Base-by-base conservation (phyloP, 2,888 invertebrate genomes). In the Drosophila kambysellisi region DNA sequence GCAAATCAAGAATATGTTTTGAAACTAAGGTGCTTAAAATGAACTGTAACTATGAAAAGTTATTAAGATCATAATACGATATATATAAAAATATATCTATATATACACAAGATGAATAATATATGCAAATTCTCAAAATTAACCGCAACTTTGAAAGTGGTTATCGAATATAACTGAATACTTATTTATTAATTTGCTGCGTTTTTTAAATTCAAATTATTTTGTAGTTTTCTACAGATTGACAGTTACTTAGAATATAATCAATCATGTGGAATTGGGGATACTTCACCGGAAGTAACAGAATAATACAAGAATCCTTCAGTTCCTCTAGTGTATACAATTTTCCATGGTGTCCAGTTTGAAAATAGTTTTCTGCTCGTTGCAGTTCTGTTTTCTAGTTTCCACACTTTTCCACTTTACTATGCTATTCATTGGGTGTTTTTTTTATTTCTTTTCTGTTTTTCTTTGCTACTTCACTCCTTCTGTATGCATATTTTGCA, bases 401-500 rank as follows among this genome's bases (percentile, higher is more conserved):
- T 51, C 35, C 65, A 66, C 11, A 11, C 30, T 1, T 30, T 62
- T 43, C 29, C 43, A 46, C 33, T 51, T 58, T 48, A 12, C 37
- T 1, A 35, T 29, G 54, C 29, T 20, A 50, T 11, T 35, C 39
- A 39, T 25, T 46, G 25, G 33, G n/a, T 35, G 52, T 29, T 12
- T 33, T 29, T 35, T n/a, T 4, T 20, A 12, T 30, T 15, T 15
- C 12, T 2, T 5, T 20, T 46, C 46, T 20, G 4, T 25, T 11
- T 3, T 37, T 25, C 20, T 12, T 43, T 67, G 15, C 11, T 12
- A 11, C 46, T 51, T 29, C n/a, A 32, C 41, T 17, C 32, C 15
- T 37, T 17, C 30, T 56, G 50, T 57, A 46, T 79, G 74, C 67
- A 76, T 79, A 75, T 79, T 70, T 73, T 67, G 58, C 46, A 50